Evolutionary conservation across 2,888 invertebrate species (phyloP), one percentile per base, ranked within the genome.

Genomic region (Melolontha melolontha): DNA sequence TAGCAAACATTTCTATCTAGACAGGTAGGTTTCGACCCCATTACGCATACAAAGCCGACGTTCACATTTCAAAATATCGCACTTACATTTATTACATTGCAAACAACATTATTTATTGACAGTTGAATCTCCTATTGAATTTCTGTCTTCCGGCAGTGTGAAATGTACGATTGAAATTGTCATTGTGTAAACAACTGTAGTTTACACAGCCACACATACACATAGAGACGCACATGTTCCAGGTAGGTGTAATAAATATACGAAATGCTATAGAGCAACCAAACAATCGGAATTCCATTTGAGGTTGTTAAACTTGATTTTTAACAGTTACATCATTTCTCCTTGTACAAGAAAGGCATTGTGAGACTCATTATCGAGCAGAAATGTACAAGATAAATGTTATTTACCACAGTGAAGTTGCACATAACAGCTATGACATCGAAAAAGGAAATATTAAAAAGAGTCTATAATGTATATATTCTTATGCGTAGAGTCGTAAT

Each of bases 271-370:
- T 59, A 59, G 29, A 44, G 41, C 22, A 55, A 55, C n/a, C 14
- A 29, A 42, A 59, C 59, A 59, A 44, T 44, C 29, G 59, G 59
- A 59, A 44, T 59, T 59, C 44, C 59, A 44, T 29, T 44, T 44
- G 59, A 47, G 59, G 59, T 59, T 47, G 59, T 59, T 59, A 59
- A 59, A 44, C 59, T 47, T 14, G 29, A 41, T 41, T 59, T 59
- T 59, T 59, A 41, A 29, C 27, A 17, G 47, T 59, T 59, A 59
- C 59, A 34, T 59, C 59, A 59, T 59, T 22, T 12, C 44, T 59
- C 14, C 59, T 27, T 44, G 59, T 44, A 44, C 44, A 59, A 44
- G 59, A 40, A 59, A 44, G 59, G 16, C 59, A 47, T 59, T 59
- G 59, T 47, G 44, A 44, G 27, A 59, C 29, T 59, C 59, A 59